Percentiles rank a stretch among this genome's conserved stretches.
Conservation (phyloP, 2,113 vertebrate genomes). For the Hemiprocne comata region DNA sequence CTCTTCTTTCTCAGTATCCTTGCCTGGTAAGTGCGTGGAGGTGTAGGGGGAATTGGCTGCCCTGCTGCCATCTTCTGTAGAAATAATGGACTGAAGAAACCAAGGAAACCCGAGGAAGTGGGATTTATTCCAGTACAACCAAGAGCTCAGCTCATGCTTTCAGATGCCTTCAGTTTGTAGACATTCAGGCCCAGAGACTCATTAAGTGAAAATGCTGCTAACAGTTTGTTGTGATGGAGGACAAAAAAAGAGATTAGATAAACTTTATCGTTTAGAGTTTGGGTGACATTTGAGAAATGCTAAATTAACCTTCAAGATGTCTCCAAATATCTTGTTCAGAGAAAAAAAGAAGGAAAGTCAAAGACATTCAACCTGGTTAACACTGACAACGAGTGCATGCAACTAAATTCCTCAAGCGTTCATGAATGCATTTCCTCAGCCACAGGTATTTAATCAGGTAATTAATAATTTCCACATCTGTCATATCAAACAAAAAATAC, state of each 20-base stretch:
- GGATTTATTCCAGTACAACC: neutral
- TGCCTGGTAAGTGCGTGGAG: neutral
- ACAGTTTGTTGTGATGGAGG: neutral
- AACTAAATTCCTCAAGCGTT: conserved; percentile 30
- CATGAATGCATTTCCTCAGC: neutral
- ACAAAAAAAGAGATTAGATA: neutral
- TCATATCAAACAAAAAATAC: neutral
- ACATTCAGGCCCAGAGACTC: neutral
- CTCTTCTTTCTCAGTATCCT: neutral
- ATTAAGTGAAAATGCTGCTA: neutral
- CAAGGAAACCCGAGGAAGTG: neutral
- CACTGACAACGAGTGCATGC: neutral
- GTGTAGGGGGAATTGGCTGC: neutral
- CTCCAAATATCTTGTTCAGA: conserved; percentile 7
- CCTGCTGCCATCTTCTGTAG: neutral
- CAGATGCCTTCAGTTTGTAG: neutral
- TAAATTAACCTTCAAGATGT: conserved; percentile 40
- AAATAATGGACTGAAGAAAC: neutral
- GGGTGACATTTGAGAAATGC: conserved; percentile 36
- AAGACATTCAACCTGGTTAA: neutral
- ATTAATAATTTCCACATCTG: conserved; percentile 22
- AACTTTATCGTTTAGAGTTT: neutral
- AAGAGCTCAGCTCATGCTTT: neutral
- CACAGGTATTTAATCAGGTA: neutral
- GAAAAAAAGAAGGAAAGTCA: neutral